Conservation (phyloP, 2,797 vertebrate genomes). For the Oreortyx pictus region DNA sequence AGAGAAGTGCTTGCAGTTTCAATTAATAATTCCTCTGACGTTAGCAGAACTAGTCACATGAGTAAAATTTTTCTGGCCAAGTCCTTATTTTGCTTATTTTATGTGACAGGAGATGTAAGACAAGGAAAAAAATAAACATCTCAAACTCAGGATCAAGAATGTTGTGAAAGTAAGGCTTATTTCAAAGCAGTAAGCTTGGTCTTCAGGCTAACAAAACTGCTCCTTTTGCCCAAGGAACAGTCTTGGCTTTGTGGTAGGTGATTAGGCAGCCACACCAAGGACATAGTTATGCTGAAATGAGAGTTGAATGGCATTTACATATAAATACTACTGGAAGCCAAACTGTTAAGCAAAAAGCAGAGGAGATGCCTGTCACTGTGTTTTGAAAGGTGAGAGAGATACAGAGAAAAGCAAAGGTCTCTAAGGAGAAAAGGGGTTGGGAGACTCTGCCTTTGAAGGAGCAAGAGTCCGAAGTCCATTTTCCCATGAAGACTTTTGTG, state of each 20-base stretch:
- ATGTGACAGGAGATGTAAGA: background rate
- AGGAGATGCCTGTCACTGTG: slow-evolving; percentile 51
- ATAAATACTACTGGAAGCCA: slow-evolving; percentile 51
- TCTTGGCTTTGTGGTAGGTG: slow-evolving; percentile 40
- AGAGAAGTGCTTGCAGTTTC: background rate
- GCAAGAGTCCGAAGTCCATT: background rate
- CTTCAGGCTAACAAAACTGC: background rate
- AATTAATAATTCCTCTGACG: background rate
- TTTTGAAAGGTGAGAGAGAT: slow-evolving; percentile 65
- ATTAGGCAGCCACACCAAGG: slow-evolving; percentile 46
- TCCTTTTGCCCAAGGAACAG: background rate
- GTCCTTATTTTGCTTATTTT: background rate
- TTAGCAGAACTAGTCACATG: background rate
- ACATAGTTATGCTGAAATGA: background rate
- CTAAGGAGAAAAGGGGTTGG: background rate
- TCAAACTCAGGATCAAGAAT: background rate
- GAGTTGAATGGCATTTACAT: slow-evolving; percentile 15
- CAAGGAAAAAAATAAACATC: background rate
- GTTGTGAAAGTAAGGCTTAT: slow-evolving; percentile 33
- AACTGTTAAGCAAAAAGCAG: slow-evolving; percentile 43
- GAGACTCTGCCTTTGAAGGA: background rate
- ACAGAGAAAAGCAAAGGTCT: slow-evolving; percentile 30
- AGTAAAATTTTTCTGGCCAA: background rate
- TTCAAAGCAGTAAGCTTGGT: slow-evolving; percentile 55
- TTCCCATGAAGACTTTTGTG: slow-evolving; percentile 13